phyloP scores from a whole-genome alignment of 2,113 vertebrate species.

The Corydoras sp. region DNA sequence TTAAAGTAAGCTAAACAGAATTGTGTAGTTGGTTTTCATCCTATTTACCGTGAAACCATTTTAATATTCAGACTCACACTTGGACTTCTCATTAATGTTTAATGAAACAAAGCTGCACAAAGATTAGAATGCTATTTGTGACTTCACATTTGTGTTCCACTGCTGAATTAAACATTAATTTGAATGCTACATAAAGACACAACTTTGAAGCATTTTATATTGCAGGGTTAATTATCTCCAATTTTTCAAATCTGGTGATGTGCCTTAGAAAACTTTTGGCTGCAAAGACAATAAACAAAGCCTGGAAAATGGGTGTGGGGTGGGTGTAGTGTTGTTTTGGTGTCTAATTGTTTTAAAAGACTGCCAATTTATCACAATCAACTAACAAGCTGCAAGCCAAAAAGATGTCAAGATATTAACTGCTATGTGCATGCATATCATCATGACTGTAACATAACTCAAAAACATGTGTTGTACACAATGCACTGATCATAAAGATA shows the following conservation, averaged over 20 bases:
- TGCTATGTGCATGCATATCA: neutral
- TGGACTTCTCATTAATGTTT: conserved; percentile 60
- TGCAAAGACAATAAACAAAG: conserved; percentile 27
- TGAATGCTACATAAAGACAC: conserved; percentile 53
- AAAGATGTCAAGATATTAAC: neutral
- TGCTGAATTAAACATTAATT: conserved; percentile 63
- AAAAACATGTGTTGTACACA: too few species aligned
- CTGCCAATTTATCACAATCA: neutral
- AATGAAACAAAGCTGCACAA: conserved; percentile 47
- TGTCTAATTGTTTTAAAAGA: neutral
- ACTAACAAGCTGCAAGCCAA: neutral
- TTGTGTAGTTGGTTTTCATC: conserved; percentile 36
- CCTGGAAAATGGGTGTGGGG: conserved; percentile 1
- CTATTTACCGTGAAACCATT: conserved; percentile 44
- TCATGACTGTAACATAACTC: too few species aligned
- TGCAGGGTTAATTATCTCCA: conserved; percentile 56
- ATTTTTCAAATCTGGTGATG: conserved; percentile 53
- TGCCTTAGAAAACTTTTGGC: conserved; percentile 35
- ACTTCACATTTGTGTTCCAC: conserved; percentile 54
- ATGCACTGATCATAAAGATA: too few species aligned
- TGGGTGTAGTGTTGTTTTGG: conserved; percentile 37
- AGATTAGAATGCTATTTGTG: conserved; percentile 53
- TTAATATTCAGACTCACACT: conserved; percentile 51
- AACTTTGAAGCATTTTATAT: conserved; percentile 49
- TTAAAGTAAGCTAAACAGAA: conserved; percentile 49